Evolutionary conservation across 2,113 vertebrate species (phyloP), one percentile per base, ranked within the genome.

Genomic region (Beaufortia kweichowensis): DNA sequence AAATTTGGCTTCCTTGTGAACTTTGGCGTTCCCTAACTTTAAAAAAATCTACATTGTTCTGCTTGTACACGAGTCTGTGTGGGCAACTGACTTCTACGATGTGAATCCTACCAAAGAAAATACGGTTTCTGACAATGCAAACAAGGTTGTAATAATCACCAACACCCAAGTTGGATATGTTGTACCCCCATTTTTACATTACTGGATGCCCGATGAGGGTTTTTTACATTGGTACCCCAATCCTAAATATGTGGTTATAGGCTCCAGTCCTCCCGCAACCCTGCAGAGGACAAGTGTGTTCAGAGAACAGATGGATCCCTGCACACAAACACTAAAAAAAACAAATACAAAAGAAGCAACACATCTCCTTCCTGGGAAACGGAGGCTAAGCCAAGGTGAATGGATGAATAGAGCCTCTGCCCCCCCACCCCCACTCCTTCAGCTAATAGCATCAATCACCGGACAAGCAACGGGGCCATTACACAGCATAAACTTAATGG

Each of bases 401-500:
- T 46, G 31, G 61, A 73, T 61, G 56, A 41, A 28, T 71, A 28
- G 3, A 39, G 50, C 23, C 69, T 59, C 17, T 41, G 23, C 7
- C 70, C 11, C 48, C 61, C 29, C 21, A 31, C 61, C 35, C 35
- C 76, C 10, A 2, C 39, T 50, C n/a, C 46, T n/a, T 43, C 10
- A 53, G 46, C 15, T 48, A 59, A 75, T 33, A 75, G 61, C 48
- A 66, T 73, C 70, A 79, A 59, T 73, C 78, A 79, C 41, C 29
- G 33, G 39, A 63, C 35, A 77, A 60, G 46, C 50, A 53, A 46
- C n/a, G 31, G 56, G 55, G 55, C 70, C 39, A 73, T 73, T 74
- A 80, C 71, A 62, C 78, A 80, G 72, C 71, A 75, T 43, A 80
- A 67, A 79, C 66, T 24, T 50, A 29, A 48, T 1, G 3, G 7